phyloP scores from a whole-genome alignment of 1,140 invertebrate genomes.

The Drosophila dunni region DNA sequence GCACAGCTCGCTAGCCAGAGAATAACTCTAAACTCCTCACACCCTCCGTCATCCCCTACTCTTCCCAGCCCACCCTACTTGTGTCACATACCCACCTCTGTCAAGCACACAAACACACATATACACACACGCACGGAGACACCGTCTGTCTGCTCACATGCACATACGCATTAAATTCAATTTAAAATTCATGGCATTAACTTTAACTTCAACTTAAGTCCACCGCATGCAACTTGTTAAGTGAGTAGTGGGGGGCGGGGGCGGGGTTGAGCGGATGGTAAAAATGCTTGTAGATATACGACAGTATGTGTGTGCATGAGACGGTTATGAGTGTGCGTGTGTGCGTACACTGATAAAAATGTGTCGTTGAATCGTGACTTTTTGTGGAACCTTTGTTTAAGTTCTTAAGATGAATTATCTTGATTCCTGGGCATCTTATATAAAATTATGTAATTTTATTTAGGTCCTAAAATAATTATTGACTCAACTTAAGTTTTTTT shows the following conservation, averaged over 20 bases:
- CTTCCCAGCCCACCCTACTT: not conserved
- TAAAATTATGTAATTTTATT: too few species aligned
- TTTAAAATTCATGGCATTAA: slow-evolving; percentile 83
- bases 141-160: slow-evolving; percentile 37
- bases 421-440: too few species aligned
- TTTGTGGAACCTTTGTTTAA: too few species aligned
- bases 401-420: too few species aligned
- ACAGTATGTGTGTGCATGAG: slow-evolving; percentile 1
- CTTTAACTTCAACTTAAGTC: slow-evolving; percentile 81
- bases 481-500: too few species aligned
- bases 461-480: too few species aligned
- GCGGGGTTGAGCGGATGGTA: too few species aligned
- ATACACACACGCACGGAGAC: slow-evolving; percentile 1
- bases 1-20: not conserved
- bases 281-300: slow-evolving; percentile 2
- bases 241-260: slow-evolving; percentile 28
- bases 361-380: too few species aligned
- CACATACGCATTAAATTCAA: slow-evolving; percentile 80
- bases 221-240: slow-evolving; percentile 78
- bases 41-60: not conserved
- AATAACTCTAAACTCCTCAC: slow-evolving; percentile 20
- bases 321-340: not conserved
- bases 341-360: not conserved
- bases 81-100: not conserved
- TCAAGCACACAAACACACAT: not conserved